phyloP scores from a whole-genome alignment of 2,113 vertebrate genomes.

The Myotis brandtii region DNA sequence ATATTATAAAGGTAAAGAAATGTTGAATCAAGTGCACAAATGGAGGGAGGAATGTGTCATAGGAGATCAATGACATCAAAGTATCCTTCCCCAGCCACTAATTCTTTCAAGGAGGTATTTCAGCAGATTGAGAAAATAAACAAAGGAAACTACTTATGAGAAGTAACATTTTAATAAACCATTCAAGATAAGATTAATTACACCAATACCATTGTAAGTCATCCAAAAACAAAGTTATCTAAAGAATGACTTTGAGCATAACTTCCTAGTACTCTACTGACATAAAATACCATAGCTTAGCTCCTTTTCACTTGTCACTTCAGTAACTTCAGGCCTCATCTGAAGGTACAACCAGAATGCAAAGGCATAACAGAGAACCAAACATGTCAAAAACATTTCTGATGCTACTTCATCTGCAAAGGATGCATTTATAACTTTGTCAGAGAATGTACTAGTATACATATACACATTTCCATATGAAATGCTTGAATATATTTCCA shows the following conservation, averaged over 20 bases:
- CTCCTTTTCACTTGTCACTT: conserved; percentile 39
- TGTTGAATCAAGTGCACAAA: not conserved
- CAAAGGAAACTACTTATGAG: conserved; percentile 11
- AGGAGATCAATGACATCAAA: not conserved
- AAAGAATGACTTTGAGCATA: not conserved
- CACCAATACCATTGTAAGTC: conserved; percentile 46
- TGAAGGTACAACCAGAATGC: conserved; percentile 36
- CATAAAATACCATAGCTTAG: conserved; percentile 27
- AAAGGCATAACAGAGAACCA: conserved; percentile 17
- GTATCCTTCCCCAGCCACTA: not conserved
- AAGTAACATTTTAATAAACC: conserved; percentile 56
- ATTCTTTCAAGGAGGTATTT: not conserved
- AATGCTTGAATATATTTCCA: not conserved
- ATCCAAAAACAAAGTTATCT: conserved; percentile 61
- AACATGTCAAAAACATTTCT: not conserved
- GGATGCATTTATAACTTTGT: not conserved
- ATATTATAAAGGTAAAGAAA: not conserved
- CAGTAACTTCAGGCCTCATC: conserved; percentile 56
- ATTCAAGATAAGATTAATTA: conserved; percentile 59
- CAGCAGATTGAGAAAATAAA: conserved; percentile 10
- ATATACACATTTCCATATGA: conserved; percentile 5
- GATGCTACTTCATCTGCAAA: conserved; percentile 18
- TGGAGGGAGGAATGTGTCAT: not conserved
- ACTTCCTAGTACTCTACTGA: conserved; percentile 29
- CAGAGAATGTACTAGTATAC: not conserved